A percentile compares a stretch with the other conserved stretches of the same genome.
Conservation (phyloP, 1,140 invertebrate species). For the Luehdorfia chinensis region DNA sequence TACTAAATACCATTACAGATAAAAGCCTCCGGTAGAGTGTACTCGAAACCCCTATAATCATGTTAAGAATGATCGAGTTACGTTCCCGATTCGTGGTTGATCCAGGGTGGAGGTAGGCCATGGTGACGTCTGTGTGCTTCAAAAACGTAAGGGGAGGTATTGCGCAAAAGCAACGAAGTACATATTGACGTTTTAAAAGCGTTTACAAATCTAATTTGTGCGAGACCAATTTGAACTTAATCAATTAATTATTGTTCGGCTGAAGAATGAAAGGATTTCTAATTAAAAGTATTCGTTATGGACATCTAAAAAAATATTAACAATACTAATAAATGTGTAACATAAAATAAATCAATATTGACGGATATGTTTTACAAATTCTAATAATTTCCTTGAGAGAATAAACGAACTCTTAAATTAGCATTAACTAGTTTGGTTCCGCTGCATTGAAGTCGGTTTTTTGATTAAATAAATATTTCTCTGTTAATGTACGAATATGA, state of each 20-base stretch:
- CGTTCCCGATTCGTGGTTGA: slow-evolving; percentile 45
- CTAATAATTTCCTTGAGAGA: too few species aligned
- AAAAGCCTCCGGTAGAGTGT: slow-evolving; percentile 47
- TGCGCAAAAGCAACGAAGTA: slow-evolving; percentile 7
- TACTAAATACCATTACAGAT: slow-evolving; percentile 50
- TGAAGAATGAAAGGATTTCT: neutral
- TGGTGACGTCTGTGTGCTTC: slow-evolving; percentile 1
- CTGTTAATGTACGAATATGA: too few species aligned
- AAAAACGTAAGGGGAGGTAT: slow-evolving; percentile 1
- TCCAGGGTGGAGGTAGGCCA: slow-evolving; percentile 21
- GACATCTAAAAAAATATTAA: too few species aligned
- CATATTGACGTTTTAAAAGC: slow-evolving; percentile 11
- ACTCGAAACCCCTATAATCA: slow-evolving; percentile 45
- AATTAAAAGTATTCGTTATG: slow-evolving; percentile 2
- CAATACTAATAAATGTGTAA: too few species aligned
- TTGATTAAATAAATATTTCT: too few species aligned
- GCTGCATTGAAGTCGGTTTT: too few species aligned
- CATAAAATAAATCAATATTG: too few species aligned
- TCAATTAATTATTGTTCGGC: neutral
- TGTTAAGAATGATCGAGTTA: slow-evolving; percentile 64
- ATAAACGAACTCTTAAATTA: too few species aligned
- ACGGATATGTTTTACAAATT: too few species aligned
- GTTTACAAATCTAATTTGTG: slow-evolving; percentile 5
- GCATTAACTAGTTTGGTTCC: too few species aligned
- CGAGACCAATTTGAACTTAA: slow-evolving; percentile 2